These are phyloP conservation scores for Notamacropus eugenii DNA, from an alignment of 2,797 vertebrate species.

Conservation along the genomic window DNA sequence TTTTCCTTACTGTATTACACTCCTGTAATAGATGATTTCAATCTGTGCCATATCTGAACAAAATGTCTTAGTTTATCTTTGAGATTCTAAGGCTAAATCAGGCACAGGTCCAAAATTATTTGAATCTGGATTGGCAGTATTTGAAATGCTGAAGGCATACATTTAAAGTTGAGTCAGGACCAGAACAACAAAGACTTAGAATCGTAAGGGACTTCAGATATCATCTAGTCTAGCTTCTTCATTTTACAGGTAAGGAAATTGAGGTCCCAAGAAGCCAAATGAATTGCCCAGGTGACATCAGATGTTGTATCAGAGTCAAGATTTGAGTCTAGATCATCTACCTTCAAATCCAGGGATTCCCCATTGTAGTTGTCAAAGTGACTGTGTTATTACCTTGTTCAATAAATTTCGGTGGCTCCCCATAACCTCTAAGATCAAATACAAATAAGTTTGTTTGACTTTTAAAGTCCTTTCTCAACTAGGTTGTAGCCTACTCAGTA, in stretches of 20 bases:
- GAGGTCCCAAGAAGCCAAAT: neutral
- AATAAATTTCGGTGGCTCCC: neutral
- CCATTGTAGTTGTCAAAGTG: neutral
- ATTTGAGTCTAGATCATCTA: neutral
- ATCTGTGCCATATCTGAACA: constrained; percentile 33
- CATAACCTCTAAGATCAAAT: neutral
- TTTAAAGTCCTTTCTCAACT: neutral
- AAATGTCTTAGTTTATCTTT: constrained; percentile 16
- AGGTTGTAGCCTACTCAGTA: neutral
- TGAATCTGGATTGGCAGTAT: constrained; percentile 16
- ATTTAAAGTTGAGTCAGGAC: neutral
- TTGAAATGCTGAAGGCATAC: constrained; percentile 43
- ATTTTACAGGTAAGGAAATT: neutral
- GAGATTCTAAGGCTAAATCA: constrained; percentile 42
- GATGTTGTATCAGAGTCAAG: neutral
- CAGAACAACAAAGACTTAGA: neutral
- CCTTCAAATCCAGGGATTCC: neutral
- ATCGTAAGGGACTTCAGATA: neutral
- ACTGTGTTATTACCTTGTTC: neutral
- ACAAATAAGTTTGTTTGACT: neutral
- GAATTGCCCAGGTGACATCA: neutral
- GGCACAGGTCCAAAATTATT: neutral
- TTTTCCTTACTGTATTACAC: neutral
- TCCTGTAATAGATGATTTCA: neutral
- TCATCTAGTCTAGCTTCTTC: neutral